phyloP scores from a whole-genome alignment of 2,888 invertebrate genomes.

The Dendrolimus pini region DNA sequence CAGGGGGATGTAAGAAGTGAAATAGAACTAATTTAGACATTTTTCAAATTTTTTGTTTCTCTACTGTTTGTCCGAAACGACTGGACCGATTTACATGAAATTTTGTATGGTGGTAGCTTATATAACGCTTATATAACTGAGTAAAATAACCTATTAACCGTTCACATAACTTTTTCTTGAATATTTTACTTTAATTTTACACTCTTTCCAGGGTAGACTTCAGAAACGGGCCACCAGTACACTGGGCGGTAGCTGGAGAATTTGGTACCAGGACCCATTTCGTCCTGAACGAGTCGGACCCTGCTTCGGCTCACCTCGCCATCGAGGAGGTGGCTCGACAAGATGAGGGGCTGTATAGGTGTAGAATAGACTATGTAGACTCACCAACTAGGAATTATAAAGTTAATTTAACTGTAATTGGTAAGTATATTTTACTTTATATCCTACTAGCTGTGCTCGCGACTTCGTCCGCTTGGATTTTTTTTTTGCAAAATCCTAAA shows the following conservation, averaged over 20 bases:
- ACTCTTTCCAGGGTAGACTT: slow-evolving; percentile 81
- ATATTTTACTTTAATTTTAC: neutral
- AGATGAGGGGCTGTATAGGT: slow-evolving; percentile 91
- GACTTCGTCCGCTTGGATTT: no score
- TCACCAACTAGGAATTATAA: slow-evolving; percentile 92
- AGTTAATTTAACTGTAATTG: slow-evolving; percentile 91
- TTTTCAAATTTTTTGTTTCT: no score
- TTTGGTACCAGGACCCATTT: slow-evolving; percentile 86
- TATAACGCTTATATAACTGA: no score
- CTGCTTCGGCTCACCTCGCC: slow-evolving; percentile 84
- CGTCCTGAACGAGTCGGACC: slow-evolving; percentile 81
- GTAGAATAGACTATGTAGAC: slow-evolving; percentile 92
- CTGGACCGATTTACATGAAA: no score
- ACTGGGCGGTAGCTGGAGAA: slow-evolving; percentile 87
- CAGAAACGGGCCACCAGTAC: slow-evolving; percentile 82
- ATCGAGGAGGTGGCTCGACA: slow-evolving; percentile 82
- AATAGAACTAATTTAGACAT: no score
- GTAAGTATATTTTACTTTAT: slow-evolving; percentile 71
- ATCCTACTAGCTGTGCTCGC: no score
- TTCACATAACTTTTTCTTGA: no score
- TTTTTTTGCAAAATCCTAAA: no score
- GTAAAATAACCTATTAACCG: no score
- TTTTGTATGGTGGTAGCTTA: no score
- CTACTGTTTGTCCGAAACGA: no score
- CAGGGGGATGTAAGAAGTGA: no score